Base-by-base conservation (phyloP, 2,888 invertebrate genomes). In the Heteropelma amictum region DNA sequence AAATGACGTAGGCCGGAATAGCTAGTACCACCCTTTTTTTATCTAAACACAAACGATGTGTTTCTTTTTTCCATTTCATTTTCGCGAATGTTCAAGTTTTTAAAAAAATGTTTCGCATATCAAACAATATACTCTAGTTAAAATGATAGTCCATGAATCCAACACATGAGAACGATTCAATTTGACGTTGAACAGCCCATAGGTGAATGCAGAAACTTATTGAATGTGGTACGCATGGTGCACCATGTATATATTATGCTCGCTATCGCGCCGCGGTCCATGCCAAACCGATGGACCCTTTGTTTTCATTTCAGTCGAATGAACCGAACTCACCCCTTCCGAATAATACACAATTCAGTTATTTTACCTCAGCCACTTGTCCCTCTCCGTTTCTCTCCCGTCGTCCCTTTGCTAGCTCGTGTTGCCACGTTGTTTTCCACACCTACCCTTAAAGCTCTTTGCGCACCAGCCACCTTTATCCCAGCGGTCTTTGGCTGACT, bases 241-340 rank as follows among this genome's bases (percentile, higher is more conserved):
- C 4, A 38, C 51, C 38, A 10, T 58, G 47, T 40, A 63, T 40
- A 56, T 56, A 54, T 30, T 28, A 28, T 47, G 17, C 58, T 53
- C 54, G 51, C 54, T 77, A 75, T 73, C 71, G 23, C 64, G 35
- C 69, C 64, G 53, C 56, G 72, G 72, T 67, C 28, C 38, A 58
- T 70, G 51, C 72, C 76, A 65, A 77, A 78, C 81, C 83, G 84
- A 82, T 81, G 78, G 80, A 80, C 80, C 84, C 81, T 84, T 85
- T 85, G 85, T 85, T 85, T 85, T 85, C 84, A 78, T 85, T 84
- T 76, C 75, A 77, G 68, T 76, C 81, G 81, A 82, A 82, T 79
- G 80, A 80, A 83, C 79, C 82, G 56, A 80, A 70, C 79, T 60
- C 51, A 51, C 61, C 70, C 63, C 58, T 54, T 63, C 45, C 42